These are phyloP conservation scores for Ammodytes dubius DNA, from an alignment of 2,113 vertebrate species.

Conservation along the genomic window DNA sequence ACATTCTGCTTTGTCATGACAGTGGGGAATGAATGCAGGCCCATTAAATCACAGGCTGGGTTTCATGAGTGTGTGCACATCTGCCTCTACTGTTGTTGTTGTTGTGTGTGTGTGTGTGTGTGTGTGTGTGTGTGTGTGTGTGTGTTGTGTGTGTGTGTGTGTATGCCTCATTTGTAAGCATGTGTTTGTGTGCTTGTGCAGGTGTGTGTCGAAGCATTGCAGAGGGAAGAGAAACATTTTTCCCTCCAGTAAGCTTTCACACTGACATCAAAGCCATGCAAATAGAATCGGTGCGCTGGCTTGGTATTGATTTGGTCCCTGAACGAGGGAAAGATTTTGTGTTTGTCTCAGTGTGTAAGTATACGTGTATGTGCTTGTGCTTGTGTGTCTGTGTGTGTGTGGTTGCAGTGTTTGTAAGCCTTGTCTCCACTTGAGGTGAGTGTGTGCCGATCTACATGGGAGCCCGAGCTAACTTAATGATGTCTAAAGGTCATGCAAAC, in stretches of 20 bases:
- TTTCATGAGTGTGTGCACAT: slow-evolving; percentile 19
- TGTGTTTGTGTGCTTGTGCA: slow-evolving; percentile 28
- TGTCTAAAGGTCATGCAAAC: slow-evolving; percentile 78
- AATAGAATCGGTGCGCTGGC: slow-evolving; percentile 60
- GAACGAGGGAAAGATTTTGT: slow-evolving; percentile 37
- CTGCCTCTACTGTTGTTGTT: slow-evolving; percentile 31
- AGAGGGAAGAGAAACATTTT: slow-evolving; percentile 44
- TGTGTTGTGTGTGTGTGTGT: slow-evolving; percentile 30
- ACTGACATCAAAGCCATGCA: slow-evolving; percentile 78
- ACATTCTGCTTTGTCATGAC: slow-evolving; percentile 45
- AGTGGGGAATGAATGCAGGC: slow-evolving; percentile 34
- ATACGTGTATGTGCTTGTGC: background rate
- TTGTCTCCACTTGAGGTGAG: slow-evolving; percentile 36
- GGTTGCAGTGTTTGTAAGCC: background rate
- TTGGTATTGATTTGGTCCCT: slow-evolving; percentile 72
- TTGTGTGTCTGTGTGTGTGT: slow-evolving; percentile 6
- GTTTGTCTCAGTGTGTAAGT: slow-evolving; percentile 6
- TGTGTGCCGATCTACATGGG: slow-evolving; percentile 22
- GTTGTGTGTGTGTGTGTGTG: background rate
- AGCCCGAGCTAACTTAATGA: slow-evolving; percentile 66
- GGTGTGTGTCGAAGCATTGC: slow-evolving; percentile 50
- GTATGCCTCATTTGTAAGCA: slow-evolving; percentile 29
- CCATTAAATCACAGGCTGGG: slow-evolving; percentile 31
- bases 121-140: slow-evolving; percentile 33
- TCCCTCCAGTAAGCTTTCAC: slow-evolving; percentile 54